Percentiles rank a stretch among this genome's conserved stretches.
phyloP scores from a whole-genome alignment of 2,113 vertebrate genomes.

The Neogobius melanostomus region DNA sequence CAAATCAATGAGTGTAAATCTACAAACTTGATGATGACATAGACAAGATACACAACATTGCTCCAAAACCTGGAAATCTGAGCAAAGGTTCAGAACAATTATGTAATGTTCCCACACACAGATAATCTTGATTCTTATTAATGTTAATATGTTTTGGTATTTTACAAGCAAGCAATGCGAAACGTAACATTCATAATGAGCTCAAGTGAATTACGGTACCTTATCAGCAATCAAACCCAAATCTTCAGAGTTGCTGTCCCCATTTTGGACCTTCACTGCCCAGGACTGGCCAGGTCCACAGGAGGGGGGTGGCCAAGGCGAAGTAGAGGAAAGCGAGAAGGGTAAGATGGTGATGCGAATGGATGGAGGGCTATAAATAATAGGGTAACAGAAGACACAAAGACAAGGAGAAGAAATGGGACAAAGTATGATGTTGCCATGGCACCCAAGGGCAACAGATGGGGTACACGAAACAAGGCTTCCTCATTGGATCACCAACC shows the following conservation, averaged over 20 bases:
- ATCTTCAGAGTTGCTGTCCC: conserved; percentile 59
- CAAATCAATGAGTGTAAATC: neutral
- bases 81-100: no score
- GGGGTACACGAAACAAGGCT: conserved; percentile 29
- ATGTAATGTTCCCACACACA: no score
- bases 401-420: conserved; percentile 52
- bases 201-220: conserved; percentile 53
- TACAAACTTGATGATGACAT: neutral
- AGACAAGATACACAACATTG: no score
- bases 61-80: no score
- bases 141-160: no score
- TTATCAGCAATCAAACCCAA: conserved; percentile 78
- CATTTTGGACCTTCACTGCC: conserved; percentile 81
- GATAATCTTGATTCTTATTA: no score
- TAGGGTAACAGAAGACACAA: conserved; percentile 39
- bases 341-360: conserved; percentile 15
- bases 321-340: conserved; percentile 10
- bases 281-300: conserved; percentile 78
- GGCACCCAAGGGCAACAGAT: conserved; percentile 41
- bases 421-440: conserved; percentile 64
- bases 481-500: conserved; percentile 71
- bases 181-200: neutral
- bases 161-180: no score
- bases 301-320: conserved; percentile 26
- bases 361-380: conserved; percentile 56